A percentile compares a stretch with the other conserved stretches of the same genome.
Conservation (phyloP, 2,797 vertebrate genomes). For the Gymnodraco acuticeps region DNA sequence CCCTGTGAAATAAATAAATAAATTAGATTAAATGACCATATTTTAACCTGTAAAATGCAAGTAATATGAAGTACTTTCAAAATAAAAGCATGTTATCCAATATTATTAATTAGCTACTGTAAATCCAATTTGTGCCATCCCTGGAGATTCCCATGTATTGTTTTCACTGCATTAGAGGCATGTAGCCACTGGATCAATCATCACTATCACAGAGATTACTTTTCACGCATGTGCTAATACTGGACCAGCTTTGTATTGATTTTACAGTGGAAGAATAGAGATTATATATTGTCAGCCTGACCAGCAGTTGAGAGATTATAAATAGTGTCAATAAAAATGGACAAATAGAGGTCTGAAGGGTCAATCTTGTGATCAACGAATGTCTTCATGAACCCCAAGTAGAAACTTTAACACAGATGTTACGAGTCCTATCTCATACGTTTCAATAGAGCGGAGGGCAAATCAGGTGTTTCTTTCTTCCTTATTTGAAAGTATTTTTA, state of each 20-base stretch:
- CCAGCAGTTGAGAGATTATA: background rate
- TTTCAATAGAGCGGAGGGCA: no score
- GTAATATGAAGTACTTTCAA: background rate
- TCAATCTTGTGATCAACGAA: background rate
- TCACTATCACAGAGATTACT: background rate
- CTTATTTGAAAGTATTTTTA: background rate
- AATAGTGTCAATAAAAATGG: background rate
- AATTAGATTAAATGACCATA: background rate
- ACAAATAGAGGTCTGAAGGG: slow-evolving; percentile 1
- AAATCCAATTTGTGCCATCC: no score
- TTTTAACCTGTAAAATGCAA: background rate
- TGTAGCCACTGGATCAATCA: background rate
- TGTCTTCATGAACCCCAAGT: background rate
- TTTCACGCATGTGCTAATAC: background rate
- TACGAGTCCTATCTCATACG: background rate
- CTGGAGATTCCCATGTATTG: no score
- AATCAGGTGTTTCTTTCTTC: background rate
- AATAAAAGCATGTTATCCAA: background rate
- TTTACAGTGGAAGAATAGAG: slow-evolving; percentile 16
- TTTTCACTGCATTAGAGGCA: background rate
- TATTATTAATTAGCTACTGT: background rate
- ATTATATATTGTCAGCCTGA: slow-evolving; percentile 7
- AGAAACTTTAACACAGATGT: background rate
- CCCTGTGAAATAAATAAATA: background rate
- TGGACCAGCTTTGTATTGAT: slow-evolving; percentile 11